These are phyloP conservation scores for Notechis scutatus DNA, from an alignment of 2,113 vertebrate species.

Conservation along the genomic window DNA sequence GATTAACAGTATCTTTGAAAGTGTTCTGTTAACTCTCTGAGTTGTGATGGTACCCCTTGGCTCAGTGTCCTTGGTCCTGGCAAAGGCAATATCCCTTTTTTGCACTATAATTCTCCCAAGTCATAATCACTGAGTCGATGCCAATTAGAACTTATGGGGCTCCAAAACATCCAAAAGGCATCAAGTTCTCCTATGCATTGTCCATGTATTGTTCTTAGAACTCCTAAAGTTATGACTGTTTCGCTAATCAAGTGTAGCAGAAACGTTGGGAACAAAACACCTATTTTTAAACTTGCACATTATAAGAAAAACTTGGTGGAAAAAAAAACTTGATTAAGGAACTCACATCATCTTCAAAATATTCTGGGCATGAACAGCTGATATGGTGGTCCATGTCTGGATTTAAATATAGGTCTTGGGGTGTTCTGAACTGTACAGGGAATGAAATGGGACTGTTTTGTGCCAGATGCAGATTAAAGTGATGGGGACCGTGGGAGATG, in stretches of 20 bases:
- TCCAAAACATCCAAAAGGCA: neutral
- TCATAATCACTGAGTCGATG: neutral
- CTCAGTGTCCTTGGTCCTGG: neutral
- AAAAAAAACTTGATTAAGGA: neutral
- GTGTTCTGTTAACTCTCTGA: slow-evolving; percentile 21
- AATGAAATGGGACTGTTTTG: neutral
- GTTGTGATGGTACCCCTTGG: neutral
- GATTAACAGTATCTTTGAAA: slow-evolving; percentile 25
- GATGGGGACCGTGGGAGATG: neutral
- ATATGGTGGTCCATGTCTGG: neutral
- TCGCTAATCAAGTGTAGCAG: neutral
- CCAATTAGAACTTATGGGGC: neutral
- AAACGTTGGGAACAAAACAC: neutral
- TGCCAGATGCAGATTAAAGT: neutral
- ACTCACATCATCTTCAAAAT: neutral
- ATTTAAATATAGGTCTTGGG: neutral
- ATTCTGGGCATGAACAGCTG: neutral
- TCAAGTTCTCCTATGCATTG: neutral
- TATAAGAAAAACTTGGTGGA: neutral
- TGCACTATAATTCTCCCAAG: neutral
- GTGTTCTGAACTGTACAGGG: neutral
- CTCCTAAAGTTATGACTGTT: neutral
- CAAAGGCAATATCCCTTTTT: neutral
- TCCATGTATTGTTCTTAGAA: neutral
- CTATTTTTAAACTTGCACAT: neutral